phyloP scores from a whole-genome alignment of 2,888 invertebrate species.

The Macrophya alboannulata region DNA sequence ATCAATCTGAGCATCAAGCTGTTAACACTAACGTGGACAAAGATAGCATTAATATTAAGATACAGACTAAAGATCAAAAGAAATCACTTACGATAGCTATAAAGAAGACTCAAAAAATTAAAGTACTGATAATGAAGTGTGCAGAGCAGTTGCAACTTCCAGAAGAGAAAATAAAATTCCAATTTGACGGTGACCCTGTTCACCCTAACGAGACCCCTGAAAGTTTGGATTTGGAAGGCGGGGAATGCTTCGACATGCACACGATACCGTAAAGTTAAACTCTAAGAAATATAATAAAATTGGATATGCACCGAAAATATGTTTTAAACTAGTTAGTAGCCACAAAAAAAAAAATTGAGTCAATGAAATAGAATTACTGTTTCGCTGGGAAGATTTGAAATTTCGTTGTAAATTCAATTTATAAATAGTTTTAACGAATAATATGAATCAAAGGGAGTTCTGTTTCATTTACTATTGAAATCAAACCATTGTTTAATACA shows the following conservation, averaged over 20 bases:
- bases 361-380: background rate
- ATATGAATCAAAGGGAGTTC: background rate
- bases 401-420: background rate
- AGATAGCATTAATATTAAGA: slow-evolving; percentile 70
- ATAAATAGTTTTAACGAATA: background rate
- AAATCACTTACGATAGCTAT: slow-evolving; percentile 65
- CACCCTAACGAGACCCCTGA: slow-evolving; percentile 71
- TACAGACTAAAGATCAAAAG: slow-evolving; percentile 70
- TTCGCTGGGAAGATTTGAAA: background rate
- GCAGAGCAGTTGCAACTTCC: slow-evolving; percentile 67
- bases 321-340: background rate
- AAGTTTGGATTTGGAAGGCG: slow-evolving; percentile 73
- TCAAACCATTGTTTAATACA: background rate
- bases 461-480: background rate
- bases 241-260: slow-evolving; percentile 74
- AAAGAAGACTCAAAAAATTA: slow-evolving; percentile 67
- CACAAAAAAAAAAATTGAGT: background rate
- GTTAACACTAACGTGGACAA: slow-evolving; percentile 56
- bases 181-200: slow-evolving; percentile 74
- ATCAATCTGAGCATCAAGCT: slow-evolving; percentile 21
- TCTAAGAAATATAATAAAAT: background rate
- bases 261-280: slow-evolving; percentile 51
- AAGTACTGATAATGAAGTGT: slow-evolving; percentile 66
- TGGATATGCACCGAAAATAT: background rate
- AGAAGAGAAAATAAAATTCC: slow-evolving; percentile 70